Evolutionary conservation across 2,113 vertebrate genomes (phyloP).

Genomic region (Pluvialis apricaria): DNA sequence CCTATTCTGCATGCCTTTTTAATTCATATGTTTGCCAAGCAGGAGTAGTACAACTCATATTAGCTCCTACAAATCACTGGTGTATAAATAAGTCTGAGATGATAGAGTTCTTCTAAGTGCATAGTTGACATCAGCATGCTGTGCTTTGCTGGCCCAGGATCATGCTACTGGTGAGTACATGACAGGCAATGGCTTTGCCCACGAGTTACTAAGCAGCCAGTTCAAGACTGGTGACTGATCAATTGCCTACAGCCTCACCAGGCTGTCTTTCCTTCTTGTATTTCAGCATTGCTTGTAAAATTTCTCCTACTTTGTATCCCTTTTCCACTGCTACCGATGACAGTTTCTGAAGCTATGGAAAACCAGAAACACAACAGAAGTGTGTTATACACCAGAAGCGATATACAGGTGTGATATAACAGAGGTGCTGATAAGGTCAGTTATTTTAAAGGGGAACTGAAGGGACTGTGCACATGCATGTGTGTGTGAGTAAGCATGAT

Average conservation of each 20-base stretch:
- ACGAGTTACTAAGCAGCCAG: constrained; percentile 53
- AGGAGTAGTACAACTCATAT: background rate
- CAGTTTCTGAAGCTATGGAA: constrained; percentile 51
- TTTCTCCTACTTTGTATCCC: constrained; percentile 32
- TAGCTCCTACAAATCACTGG: background rate
- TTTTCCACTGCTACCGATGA: constrained; percentile 44
- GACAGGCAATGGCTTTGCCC: background rate
- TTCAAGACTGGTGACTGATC: constrained; percentile 54
- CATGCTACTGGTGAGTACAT: background rate
- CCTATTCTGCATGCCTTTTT: background rate
- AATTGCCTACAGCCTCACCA: constrained; percentile 45
- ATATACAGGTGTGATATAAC: background rate
- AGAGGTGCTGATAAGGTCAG: background rate
- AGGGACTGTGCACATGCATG: background rate
- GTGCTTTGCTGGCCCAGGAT: background rate
- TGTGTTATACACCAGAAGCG: background rate
- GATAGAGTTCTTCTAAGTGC: background rate
- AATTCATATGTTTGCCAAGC: background rate
- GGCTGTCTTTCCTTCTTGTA: constrained; percentile 58
- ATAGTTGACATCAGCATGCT: background rate
- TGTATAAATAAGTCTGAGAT: background rate
- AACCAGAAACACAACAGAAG: background rate
- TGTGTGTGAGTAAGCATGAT: background rate
- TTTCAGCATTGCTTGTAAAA: constrained; percentile 44
- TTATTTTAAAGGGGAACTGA: background rate